These are phyloP conservation scores for Mixornis gularis DNA, from an alignment of 2,113 vertebrate species.

Conservation along the genomic window DNA sequence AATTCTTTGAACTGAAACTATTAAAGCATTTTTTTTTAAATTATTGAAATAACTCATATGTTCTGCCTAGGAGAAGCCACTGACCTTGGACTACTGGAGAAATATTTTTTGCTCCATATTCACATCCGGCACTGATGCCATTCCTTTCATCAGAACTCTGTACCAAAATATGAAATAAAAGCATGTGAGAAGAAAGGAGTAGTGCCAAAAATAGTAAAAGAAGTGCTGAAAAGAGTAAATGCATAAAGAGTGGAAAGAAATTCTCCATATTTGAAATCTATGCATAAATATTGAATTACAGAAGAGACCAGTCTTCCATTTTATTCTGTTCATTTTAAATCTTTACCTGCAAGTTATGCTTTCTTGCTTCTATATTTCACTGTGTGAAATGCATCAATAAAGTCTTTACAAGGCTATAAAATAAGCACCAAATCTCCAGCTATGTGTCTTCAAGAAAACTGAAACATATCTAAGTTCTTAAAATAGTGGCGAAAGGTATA, in stretches of 20 bases:
- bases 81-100: background rate
- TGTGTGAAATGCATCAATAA: background rate
- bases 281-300: background rate
- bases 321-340: slow-evolving; percentile 1
- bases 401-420: background rate
- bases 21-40: background rate
- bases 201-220: background rate
- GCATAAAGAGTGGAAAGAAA: background rate
- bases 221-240: background rate
- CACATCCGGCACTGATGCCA: background rate
- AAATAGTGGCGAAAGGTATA: background rate
- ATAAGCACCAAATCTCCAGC: background rate
- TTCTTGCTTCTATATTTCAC: background rate
- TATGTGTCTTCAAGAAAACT: background rate
- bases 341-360: background rate
- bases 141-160: background rate
- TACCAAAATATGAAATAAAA: background rate
- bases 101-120: background rate
- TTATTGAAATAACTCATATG: background rate
- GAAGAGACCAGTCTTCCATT: background rate
- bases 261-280: background rate
- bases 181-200: background rate
- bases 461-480: background rate
- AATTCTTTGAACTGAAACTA: background rate
- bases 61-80: background rate